These are phyloP conservation scores for Chaenogobius annularis DNA, from an alignment of 2,113 vertebrate genomes.

Conservation along the genomic window DNA sequence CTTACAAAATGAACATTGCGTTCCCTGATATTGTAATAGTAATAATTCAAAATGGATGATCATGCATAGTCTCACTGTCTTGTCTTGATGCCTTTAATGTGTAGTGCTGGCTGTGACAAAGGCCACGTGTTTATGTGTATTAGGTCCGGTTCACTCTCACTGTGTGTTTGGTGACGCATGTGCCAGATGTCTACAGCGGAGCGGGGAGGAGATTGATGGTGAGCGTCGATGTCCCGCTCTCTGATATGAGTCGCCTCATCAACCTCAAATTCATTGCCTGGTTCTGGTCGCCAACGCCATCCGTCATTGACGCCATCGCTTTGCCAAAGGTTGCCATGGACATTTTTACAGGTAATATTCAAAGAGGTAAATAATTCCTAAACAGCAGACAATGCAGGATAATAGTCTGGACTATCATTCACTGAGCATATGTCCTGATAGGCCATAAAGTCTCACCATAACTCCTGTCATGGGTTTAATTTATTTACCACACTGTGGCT, in stretches of 20 bases:
- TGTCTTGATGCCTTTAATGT: conserved; percentile 43
- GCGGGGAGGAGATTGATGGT: conserved; percentile 73
- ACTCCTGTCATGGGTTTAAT: conserved; percentile 38
- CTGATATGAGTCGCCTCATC: conserved; percentile 81
- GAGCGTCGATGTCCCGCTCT: conserved; percentile 69
- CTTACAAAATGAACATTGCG: background rate
- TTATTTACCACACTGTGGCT: conserved; percentile 36
- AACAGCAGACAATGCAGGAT: conserved; percentile 51
- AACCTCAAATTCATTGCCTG: conserved; percentile 77
- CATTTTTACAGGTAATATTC: conserved; percentile 60
- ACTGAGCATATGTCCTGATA: conserved; percentile 37
- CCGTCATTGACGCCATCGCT: conserved; percentile 61
- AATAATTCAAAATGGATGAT: background rate
- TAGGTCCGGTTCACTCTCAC: conserved; percentile 55
- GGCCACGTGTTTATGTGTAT: conserved; percentile 34
- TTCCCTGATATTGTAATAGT: background rate
- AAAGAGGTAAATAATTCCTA: conserved; percentile 52
- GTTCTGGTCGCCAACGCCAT: conserved; percentile 67
- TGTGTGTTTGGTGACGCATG: conserved; percentile 67
- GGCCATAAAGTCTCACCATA: conserved; percentile 40
- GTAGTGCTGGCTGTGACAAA: conserved; percentile 22
- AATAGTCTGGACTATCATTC: conserved; percentile 49
- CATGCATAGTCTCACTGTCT: conserved; percentile 22
- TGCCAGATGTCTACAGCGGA: conserved; percentile 65
- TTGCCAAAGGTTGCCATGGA: conserved; percentile 60